These are phyloP conservation scores for Ylistrum balloti DNA, from an alignment of 1,140 invertebrate genomes.

Conservation along the genomic window DNA sequence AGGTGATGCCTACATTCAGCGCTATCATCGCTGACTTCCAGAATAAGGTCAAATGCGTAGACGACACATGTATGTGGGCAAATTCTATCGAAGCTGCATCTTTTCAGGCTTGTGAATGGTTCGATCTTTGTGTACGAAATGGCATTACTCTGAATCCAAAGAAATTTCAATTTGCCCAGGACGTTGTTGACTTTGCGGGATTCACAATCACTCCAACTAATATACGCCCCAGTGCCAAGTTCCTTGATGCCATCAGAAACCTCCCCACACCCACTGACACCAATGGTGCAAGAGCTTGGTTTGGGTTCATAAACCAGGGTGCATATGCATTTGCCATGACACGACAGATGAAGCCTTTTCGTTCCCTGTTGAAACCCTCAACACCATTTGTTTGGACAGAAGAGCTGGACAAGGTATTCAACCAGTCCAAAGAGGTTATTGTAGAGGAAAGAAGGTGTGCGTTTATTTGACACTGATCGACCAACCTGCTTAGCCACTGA, in stretches of 20 bases:
- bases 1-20: constrained; percentile 63
- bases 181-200: constrained; percentile 71
- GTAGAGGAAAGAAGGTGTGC: constrained; percentile 54
- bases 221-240: constrained; percentile 61
- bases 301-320: constrained; percentile 57
- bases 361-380: not conserved
- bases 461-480: constrained; percentile 47
- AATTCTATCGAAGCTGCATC: constrained; percentile 61
- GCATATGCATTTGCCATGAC: not conserved
- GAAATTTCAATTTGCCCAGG: constrained; percentile 68
- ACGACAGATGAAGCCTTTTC: not conserved
- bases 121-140: constrained; percentile 64
- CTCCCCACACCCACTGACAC: constrained; percentile 59
- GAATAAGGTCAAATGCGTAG: constrained; percentile 67
- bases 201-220: constrained; percentile 62
- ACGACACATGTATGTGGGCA: constrained; percentile 66
- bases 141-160: constrained; percentile 70
- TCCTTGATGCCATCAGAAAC: constrained; percentile 58
- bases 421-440: constrained; percentile 57
- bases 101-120: constrained; percentile 58
- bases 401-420: constrained; percentile 55
- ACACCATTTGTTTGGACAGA: constrained; percentile 46
- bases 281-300: constrained; percentile 67
- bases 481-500: constrained; percentile 54
- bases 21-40: constrained; percentile 59